These are phyloP conservation scores for Seira musarum DNA, from an alignment of 2,888 invertebrate species.

Conservation along the genomic window DNA sequence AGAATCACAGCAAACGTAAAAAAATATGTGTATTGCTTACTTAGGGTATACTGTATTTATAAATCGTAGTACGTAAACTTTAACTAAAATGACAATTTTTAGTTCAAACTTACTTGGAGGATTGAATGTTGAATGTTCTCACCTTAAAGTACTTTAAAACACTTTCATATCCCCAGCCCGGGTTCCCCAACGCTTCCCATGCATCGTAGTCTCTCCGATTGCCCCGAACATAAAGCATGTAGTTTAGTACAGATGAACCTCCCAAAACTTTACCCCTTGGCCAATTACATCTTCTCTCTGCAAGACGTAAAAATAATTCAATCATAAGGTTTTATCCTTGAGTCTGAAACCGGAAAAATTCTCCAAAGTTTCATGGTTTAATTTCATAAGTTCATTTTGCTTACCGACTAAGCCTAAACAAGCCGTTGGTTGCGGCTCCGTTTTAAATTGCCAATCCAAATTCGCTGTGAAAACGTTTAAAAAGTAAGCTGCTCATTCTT, in stretches of 20 bases:
- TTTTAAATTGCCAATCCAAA: constrained; percentile 94
- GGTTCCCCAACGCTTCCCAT: constrained; percentile 87
- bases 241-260: constrained; percentile 74
- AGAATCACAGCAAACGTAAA: neutral
- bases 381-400: constrained; percentile 12
- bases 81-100: no score
- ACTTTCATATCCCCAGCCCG: constrained; percentile 90
- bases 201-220: constrained; percentile 87
- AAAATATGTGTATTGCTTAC: no score
- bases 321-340: no score
- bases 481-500: no score
- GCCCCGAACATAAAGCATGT: constrained; percentile 75
- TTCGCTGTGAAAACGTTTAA: no score
- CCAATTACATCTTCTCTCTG: constrained; percentile 83
- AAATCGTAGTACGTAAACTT: no score
- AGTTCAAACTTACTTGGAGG: neutral
- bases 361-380: neutral
- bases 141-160: constrained; percentile 84
- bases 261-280: constrained; percentile 88
- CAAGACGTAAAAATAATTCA: neutral
- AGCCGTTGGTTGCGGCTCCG: constrained; percentile 86
- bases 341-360: neutral
- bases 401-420: constrained; percentile 81
- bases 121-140: neutral
- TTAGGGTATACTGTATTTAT: no score